A percentile compares a stretch with the other conserved stretches of the same genome.
These are phyloP conservation scores for Oedothorax gibbosus DNA, from an alignment of 1,140 invertebrate genomes.

Conservation along the genomic window DNA sequence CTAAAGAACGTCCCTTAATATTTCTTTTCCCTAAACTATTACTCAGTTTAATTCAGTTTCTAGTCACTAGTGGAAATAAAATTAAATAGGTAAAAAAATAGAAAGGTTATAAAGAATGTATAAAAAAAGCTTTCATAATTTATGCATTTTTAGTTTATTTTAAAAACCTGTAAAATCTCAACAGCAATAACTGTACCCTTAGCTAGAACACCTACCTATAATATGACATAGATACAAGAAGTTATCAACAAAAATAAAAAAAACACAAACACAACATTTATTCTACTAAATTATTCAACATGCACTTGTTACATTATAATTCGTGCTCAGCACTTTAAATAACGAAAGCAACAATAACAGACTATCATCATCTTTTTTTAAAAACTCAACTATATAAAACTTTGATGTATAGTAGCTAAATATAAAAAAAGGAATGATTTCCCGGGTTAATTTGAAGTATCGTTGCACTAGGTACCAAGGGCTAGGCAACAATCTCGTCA, in stretches of 20 bases:
- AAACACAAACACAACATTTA: conserved; percentile 29
- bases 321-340: neutral
- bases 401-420: neutral
- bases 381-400: neutral
- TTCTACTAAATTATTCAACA: neutral
- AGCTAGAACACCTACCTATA: neutral
- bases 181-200: neutral
- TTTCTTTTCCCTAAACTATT: too few species aligned
- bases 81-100: neutral
- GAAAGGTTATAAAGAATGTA: neutral
- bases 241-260: neutral
- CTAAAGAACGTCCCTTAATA: too few species aligned
- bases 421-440: neutral
- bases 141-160: neutral
- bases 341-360: neutral
- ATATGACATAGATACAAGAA: neutral
- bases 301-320: neutral
- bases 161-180: neutral
- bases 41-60: too few species aligned
- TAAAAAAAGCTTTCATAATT: neutral
- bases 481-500: neutral
- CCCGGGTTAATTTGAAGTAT: neutral
- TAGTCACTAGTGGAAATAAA: too few species aligned
- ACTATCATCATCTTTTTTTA: neutral
- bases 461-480: neutral